Evolutionary conservation across 1,140 invertebrate genomes (phyloP).

Genomic region (Chionoecetes opilio): DNA sequence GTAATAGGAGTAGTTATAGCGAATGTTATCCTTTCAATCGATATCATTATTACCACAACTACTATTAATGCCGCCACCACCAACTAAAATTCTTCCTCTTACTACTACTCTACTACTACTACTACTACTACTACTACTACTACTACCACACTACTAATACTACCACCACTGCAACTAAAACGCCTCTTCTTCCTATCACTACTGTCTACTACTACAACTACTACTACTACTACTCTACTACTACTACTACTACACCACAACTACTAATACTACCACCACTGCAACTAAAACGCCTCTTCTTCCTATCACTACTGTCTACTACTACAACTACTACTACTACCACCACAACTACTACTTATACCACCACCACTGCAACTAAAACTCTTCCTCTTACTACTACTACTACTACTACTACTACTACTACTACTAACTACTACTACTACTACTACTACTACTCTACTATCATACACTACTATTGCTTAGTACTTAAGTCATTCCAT

Average conservation of each 20-base stretch:
- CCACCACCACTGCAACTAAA: no score
- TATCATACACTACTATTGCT: no score
- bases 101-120: neutral
- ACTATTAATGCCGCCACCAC: neutral
- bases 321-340: constrained; percentile 3
- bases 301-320: neutral
- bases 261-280: constrained; percentile 18
- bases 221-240: neutral
- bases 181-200: neutral
- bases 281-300: neutral
- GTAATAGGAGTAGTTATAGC: no score
- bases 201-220: neutral
- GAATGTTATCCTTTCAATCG: no score
- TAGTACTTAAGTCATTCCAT: no score
- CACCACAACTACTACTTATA: neutral
- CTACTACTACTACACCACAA: neutral
- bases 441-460: no score
- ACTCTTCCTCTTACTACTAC: no score
- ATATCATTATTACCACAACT: neutral
- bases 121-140: neutral
- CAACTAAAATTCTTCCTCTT: neutral
- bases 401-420: no score
- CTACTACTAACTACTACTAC: no score
- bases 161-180: no score
- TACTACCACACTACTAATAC: neutral